Conservation (phyloP, 2,888 invertebrate species). For the Latheticus oryzae region DNA sequence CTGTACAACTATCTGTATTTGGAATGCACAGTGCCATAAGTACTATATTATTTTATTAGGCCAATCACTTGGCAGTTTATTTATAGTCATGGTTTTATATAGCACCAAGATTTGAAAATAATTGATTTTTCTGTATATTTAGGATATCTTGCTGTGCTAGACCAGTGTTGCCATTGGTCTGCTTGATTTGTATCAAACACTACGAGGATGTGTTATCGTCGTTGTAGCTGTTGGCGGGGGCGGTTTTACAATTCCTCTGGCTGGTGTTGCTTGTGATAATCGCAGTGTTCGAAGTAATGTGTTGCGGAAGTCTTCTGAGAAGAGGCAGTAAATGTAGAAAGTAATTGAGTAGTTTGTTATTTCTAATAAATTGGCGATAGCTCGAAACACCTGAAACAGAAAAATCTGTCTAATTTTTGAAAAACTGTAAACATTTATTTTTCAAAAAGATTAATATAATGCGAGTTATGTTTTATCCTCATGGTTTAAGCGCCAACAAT, state of each 20-base stretch:
- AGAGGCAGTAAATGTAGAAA: slow-evolving; percentile 83
- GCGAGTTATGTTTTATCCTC: too few species aligned
- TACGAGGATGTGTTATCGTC: slow-evolving; percentile 60
- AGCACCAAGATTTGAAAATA: slow-evolving; percentile 37
- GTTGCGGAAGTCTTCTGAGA: slow-evolving; percentile 81
- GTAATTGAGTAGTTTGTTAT: slow-evolving; percentile 82
- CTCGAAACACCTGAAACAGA: slow-evolving; percentile 72
- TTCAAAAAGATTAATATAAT: too few species aligned
- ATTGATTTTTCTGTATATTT: slow-evolving; percentile 33
- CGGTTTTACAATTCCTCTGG: slow-evolving; percentile 56
- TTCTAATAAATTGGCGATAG: slow-evolving; percentile 79
- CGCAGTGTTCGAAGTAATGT: slow-evolving; percentile 75
- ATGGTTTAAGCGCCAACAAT: too few species aligned
- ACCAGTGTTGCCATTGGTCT: slow-evolving; percentile 52
- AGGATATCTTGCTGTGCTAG: slow-evolving; percentile 42
- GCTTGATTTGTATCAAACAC: slow-evolving; percentile 62
- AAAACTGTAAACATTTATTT: too few species aligned
- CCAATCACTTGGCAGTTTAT: slow-evolving; percentile 34
- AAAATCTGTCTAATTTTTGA: too few species aligned
- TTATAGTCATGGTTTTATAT: slow-evolving; percentile 35
- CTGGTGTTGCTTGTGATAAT: slow-evolving; percentile 67
- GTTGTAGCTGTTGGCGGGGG: slow-evolving; percentile 62
- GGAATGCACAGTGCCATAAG: slow-evolving; percentile 26
- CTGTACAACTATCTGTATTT: slow-evolving; percentile 22
- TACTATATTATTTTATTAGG: slow-evolving; percentile 27